Evolutionary conservation across 2,113 vertebrate genomes (phyloP), one percentile per base, ranked within the genome.

Genomic region (Neopipo cinnamomea): DNA sequence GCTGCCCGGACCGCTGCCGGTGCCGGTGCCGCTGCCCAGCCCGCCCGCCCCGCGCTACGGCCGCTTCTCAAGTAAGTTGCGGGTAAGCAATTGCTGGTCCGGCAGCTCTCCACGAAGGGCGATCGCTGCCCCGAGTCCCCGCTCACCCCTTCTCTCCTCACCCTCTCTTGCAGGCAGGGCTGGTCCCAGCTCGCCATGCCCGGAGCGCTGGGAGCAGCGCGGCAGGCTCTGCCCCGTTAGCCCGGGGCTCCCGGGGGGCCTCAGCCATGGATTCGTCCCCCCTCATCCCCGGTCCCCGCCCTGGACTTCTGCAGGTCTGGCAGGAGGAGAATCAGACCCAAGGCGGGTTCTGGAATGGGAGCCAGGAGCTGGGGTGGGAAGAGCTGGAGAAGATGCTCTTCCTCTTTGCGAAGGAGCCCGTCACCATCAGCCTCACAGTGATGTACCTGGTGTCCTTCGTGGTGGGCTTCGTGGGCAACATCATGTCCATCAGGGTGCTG

Each of bases 361-460:
- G 91, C 79, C 95, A 82, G 44, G 97, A 97, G 17, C 94, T 97
- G 66, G 96, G 97, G 39, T 95, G 97, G 93, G 95, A 96, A 23
- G 98, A 99, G 67, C 94, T 99, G 93, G 98, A 99, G 96, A 98
- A 97, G 79, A 97, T 98, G 91, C 95, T 99, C 59, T 98, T 99
- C 74, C 97, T 99, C 89, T 99, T 98, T 0, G 97, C 97, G 2
- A 97, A 98, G 41, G 99, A 99, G 93, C 99, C 99, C 1, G 95
- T 98, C 93, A 99, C 98, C 39, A 99, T 99, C 62, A 98, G 98
- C 42, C 98, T 99, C 39, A 98, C 98, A 0, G 78, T 92, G 24
- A 98, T 99, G 98, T 99, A 99, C 97, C 93, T 98, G 35, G 58
- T 98, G 31, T 99, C 99, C 22, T 99, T 99, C 14, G 88, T 98